A percentile compares a stretch with the other conserved stretches of the same genome.
phyloP scores from a whole-genome alignment of 1,140 invertebrate species.

The Cherax quadricarinatus region DNA sequence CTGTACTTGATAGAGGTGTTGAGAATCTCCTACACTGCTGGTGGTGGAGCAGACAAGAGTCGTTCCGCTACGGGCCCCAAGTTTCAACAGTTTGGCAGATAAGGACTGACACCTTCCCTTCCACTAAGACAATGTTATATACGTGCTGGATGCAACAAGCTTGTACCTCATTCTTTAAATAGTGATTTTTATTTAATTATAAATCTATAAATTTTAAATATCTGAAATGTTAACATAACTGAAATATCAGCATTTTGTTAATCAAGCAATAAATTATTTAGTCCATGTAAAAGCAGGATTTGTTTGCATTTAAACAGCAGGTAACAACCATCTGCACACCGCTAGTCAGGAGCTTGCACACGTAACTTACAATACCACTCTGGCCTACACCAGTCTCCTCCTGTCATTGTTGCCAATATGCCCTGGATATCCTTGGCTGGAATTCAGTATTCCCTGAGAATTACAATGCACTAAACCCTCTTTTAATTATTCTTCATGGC shows the following conservation, averaged over 20 bases:
- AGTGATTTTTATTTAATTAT: constrained; percentile 4
- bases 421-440: constrained; percentile 3
- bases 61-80: constrained; percentile 5
- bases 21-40: neutral
- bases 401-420: neutral
- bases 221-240: constrained; percentile 28
- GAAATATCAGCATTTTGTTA: constrained; percentile 40
- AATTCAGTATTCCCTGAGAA: constrained; percentile 18
- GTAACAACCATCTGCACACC: constrained; percentile 31
- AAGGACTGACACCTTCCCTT: constrained; percentile 16
- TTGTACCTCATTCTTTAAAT: neutral
- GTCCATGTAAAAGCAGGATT: constrained; percentile 33
- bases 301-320: constrained; percentile 48
- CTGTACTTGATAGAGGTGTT: neutral
- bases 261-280: constrained; percentile 38
- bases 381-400: constrained; percentile 13
- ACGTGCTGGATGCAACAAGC: constrained; percentile 13
- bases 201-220: constrained; percentile 21
- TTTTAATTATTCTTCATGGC: neutral
- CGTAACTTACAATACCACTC: neutral
- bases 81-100: constrained; percentile 15
- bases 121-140: constrained; percentile 39
- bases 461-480: constrained; percentile 15
- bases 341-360: constrained; percentile 20
- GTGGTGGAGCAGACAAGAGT: neutral